Evolutionary conservation across 2,888 invertebrate species (phyloP), one percentile per base, ranked within the genome.

Genomic region (Criorhina ranunculi): DNA sequence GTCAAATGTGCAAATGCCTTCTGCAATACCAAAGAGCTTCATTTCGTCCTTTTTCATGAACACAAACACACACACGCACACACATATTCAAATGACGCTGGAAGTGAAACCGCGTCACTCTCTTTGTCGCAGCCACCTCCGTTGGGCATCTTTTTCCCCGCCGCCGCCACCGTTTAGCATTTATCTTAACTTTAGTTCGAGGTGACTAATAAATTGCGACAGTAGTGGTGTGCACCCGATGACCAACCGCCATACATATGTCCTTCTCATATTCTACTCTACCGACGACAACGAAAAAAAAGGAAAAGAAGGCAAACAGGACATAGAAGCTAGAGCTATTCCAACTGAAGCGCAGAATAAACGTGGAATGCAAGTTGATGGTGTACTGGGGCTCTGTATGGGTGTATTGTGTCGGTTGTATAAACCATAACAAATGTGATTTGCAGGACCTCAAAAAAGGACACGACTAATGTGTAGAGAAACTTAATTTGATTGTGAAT

Each of bases 401-500:
- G n/a, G n/a, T 6, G 17, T 29, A 6, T 35, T 29, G 49, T 70
- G 83, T 59, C 73, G 79, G 83, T 64, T 59, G 70, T 73, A 64
- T 80, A 85, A 86, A 86, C 81, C 81, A 81, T 86, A 86, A 86
- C 77, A 86, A 86, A 86, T 86, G 86, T 86, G 86, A 81, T 86
- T 86, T 76, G 85, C 69, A 80, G 66, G 67, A 73, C 44, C 42
- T 44, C 15, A 53, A 85, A 80, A 64, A 72, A 70, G 60, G 66
- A 80, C 85, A 4, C 1, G 37, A 85, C 80, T 80, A 85, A 85
- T 85, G 75, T 80, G 49, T 12, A 70, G 80, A 64, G 85, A 81
- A 86, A 86, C 86, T 76, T 86, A 86, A 86, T 86, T 86, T 86
- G 86, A 86, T 86, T 86, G 81, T 86, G 86, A 86, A 86, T 86